Evolutionary conservation across 2,888 invertebrate species (phyloP).

Genomic region (Agriopis leucophaearia): DNA sequence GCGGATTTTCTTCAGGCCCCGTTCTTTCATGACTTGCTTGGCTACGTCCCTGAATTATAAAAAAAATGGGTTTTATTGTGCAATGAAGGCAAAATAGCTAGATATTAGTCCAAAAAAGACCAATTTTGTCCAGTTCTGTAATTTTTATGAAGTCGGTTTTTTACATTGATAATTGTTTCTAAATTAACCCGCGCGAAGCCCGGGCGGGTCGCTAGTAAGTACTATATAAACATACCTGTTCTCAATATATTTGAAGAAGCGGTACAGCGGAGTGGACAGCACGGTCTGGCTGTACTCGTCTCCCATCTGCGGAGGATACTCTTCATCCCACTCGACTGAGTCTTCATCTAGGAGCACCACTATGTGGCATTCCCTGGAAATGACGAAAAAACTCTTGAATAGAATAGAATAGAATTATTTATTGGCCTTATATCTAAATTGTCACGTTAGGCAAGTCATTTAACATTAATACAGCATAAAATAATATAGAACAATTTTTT

Average conservation of each 20-base stretch:
- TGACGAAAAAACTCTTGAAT: not conserved
- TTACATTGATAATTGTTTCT: too few relatives aligned
- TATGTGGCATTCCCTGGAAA: slow-evolving; percentile 94
- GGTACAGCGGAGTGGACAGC: slow-evolving; percentile 97
- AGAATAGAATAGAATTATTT: too few relatives aligned
- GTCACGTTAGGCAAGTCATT: too few relatives aligned
- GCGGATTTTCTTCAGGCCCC: slow-evolving; percentile 99
- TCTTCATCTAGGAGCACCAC: slow-evolving; percentile 98
- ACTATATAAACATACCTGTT: slow-evolving; percentile 84
- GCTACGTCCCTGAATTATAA: slow-evolving; percentile 94
- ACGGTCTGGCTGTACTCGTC: slow-evolving; percentile 99
- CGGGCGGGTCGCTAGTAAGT: too few relatives aligned
- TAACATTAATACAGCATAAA: too few relatives aligned
- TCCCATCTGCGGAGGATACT: slow-evolving; percentile 99
- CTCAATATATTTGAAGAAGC: slow-evolving; percentile 99
- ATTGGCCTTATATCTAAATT: too few relatives aligned
- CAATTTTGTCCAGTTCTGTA: too few relatives aligned
- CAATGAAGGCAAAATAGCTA: too few relatives aligned
- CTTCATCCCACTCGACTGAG: slow-evolving; percentile 98
- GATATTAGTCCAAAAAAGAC: too few relatives aligned
- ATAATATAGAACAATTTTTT: too few relatives aligned
- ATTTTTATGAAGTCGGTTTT: too few relatives aligned
- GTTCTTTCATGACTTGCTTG: slow-evolving; percentile 99
- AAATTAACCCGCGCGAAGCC: too few relatives aligned
- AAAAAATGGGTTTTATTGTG: not conserved